These are phyloP conservation scores for Anagyrus pseudococci DNA, from an alignment of 2,888 invertebrate genomes.

Conservation along the genomic window DNA sequence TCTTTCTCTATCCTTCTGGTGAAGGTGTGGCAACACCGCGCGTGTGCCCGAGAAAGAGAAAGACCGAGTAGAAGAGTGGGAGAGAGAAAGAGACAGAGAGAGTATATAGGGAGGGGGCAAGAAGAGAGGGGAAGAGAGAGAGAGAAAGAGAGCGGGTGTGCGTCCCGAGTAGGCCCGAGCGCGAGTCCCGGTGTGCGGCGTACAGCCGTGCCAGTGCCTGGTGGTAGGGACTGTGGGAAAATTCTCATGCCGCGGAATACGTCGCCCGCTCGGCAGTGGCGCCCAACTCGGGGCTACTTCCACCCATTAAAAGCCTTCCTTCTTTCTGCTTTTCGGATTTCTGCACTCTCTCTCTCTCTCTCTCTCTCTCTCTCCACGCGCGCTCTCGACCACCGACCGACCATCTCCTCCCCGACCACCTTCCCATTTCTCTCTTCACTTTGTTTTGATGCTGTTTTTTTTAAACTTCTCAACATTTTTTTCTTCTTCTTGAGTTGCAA, in stretches of 20 bases:
- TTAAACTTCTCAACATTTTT: no score
- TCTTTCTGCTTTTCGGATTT: slow-evolving; percentile 25
- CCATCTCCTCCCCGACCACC: no score
- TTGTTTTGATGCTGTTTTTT: no score
- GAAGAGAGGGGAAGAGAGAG: slow-evolving; percentile 23
- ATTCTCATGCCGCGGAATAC: slow-evolving; percentile 62
- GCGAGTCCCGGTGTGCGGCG: slow-evolving; percentile 59
- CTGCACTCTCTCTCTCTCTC: slow-evolving; percentile 7
- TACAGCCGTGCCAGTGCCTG: slow-evolving; percentile 37
- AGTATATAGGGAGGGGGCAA: slow-evolving; percentile 17
- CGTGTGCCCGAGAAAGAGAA: slow-evolving; percentile 23
- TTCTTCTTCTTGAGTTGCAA: no score
- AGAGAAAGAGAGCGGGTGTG: slow-evolving; percentile 22
- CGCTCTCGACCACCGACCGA: no score
- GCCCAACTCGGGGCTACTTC: slow-evolving; percentile 25
- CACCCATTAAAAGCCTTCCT: slow-evolving; percentile 2
- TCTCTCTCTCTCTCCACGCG: background rate
- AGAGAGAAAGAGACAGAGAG: slow-evolving; percentile 15
- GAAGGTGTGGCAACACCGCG: slow-evolving; percentile 38
- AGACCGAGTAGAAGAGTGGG: no score
- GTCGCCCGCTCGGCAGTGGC: slow-evolving; percentile 39
- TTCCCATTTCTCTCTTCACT: no score
- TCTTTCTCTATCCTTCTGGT: slow-evolving; percentile 1
- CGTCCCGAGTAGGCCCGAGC: slow-evolving; percentile 31
- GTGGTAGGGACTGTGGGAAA: slow-evolving; percentile 61